Base-by-base conservation (phyloP, 2,797 vertebrate genomes). In the Tarsius wallacei region DNA sequence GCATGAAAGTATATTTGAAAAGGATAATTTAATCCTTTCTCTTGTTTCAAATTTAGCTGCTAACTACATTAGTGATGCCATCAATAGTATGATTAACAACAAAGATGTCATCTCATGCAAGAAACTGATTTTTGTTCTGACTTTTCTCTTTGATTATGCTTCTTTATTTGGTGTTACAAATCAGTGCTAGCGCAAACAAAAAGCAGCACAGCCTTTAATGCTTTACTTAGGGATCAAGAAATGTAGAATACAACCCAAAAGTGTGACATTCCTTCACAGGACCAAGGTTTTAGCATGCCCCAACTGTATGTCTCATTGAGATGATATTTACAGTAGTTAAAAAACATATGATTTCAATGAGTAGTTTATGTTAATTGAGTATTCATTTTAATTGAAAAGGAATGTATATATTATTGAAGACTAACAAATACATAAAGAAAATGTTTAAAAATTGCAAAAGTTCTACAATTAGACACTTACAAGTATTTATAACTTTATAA, bases 31-130 rank as follows among this genome's bases (percentile, higher is more conserved):
- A 87, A 84, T 86, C 4, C 51, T 77, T 95, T 86, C 13, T 28
- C 13, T 70, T 80, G 95, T 84, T 70, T n/a, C 84, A 90, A 85
- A 51, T 93, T 95, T 93, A 87, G 53, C 22, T 57, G n/a, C 24
- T 71, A n/a, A 68, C 42, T 53, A 10, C 49, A 76, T 87, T 94
- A 73, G 51, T 51, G n/a, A 78, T 85, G 21, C 14, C 70, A 63
- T 96, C 53, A 70, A 59, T 86, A 85, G 10, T 55, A 42, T 94
- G 33, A 73, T n/a, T 87, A 74, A 86, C 33, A 73, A 24, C 26
- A 78, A 19, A 93, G 26, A 28, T 97, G 96, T 94, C 71, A 86
- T 86, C 80, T 81, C n/a, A 13, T 84, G 53, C 26, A 68, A 93
- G 42, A 24, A 91, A 17, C 14, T 68, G 26, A 95, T 90, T 73